A percentile compares a stretch with the other conserved stretches of the same genome.
phyloP scores from a whole-genome alignment of 1,140 invertebrate genomes.

The Scaptomyza montana region DNA sequence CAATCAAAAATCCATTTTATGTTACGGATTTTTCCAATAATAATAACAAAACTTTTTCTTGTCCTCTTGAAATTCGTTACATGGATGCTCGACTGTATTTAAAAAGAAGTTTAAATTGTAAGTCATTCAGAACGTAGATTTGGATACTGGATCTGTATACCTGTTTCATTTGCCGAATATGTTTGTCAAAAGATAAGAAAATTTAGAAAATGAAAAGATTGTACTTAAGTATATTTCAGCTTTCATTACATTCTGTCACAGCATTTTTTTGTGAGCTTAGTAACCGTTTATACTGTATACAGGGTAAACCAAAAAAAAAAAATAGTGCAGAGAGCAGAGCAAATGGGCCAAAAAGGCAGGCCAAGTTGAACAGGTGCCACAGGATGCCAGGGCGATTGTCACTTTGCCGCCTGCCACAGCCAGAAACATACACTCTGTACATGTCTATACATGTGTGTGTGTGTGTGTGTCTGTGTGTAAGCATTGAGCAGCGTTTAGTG shows the following conservation, averaged over 20 bases:
- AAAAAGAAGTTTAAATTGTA: too few relatives aligned
- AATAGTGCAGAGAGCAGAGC: constrained; percentile 24
- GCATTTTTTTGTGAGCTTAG: background rate
- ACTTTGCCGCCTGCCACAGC: constrained; percentile 58
- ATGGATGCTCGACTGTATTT: too few relatives aligned
- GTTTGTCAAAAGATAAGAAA: too few relatives aligned
- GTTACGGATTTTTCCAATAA: too few relatives aligned
- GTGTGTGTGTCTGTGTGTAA: constrained; percentile 25
- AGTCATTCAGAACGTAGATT: too few relatives aligned
- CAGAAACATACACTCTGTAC: constrained; percentile 2
- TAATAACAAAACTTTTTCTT: too few relatives aligned
- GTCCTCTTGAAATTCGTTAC: too few relatives aligned
- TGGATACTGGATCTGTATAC: too few relatives aligned
- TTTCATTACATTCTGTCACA: background rate
- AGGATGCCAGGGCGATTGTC: constrained; percentile 57
- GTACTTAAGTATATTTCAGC: too few relatives aligned
- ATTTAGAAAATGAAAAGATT: too few relatives aligned
- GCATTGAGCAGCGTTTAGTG: constrained; percentile 39
- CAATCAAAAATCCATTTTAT: too few relatives aligned
- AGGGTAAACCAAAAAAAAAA: constrained; percentile 6
- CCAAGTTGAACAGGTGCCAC: constrained; percentile 42
- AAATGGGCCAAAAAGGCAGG: constrained; percentile 36
- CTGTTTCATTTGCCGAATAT: too few relatives aligned
- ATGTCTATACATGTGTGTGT: background rate
- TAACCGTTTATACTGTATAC: background rate